Conservation (phyloP, 1,140 invertebrate genomes). For the Araneus ventricosus region DNA sequence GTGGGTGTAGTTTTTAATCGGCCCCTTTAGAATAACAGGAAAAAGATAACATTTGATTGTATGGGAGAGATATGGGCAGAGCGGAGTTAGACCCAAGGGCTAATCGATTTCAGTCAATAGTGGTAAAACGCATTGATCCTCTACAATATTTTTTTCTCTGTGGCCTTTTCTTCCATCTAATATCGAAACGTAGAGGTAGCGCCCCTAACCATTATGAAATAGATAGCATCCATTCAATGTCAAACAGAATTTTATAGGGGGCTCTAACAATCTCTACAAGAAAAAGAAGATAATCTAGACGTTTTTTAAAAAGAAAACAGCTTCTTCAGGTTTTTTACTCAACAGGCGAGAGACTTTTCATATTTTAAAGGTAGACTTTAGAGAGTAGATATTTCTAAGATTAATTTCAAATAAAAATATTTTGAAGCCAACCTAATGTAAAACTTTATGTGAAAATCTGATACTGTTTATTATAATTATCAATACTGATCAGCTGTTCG, state of each 20-base stretch:
- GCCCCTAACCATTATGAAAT: not conserved
- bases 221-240: not conserved
- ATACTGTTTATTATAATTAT: no score
- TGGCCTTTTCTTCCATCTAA: not conserved
- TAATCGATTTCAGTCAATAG: conserved; percentile 67
- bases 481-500: no score
- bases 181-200: not conserved
- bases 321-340: no score
- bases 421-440: no score
- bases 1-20: not conserved
- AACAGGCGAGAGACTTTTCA: no score
- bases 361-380: no score
- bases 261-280: not conserved
- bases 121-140: conserved; percentile 50
- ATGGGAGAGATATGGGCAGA: conserved; percentile 26
- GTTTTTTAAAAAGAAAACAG: not conserved
- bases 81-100: conserved; percentile 49
- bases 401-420: no score
- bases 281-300: not conserved
- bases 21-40: conserved; percentile 23
- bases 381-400: no score
- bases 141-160: not conserved
- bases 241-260: not conserved
- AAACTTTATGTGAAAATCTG: no score
- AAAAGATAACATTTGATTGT: conserved; percentile 68